These are phyloP conservation scores for Rattus rattus DNA, from an alignment of 2,113 vertebrate species.

Conservation along the genomic window DNA sequence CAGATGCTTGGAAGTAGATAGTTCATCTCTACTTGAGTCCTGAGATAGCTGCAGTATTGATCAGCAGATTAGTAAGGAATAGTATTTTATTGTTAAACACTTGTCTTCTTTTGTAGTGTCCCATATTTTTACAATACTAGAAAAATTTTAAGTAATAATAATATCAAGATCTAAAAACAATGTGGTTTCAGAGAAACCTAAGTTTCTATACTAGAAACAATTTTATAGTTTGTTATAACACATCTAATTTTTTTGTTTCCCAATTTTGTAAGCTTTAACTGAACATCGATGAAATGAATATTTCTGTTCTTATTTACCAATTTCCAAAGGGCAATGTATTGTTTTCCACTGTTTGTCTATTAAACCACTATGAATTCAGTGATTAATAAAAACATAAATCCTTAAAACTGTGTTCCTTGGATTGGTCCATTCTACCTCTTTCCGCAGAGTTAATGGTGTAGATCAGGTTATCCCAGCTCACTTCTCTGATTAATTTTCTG, in stretches of 20 bases:
- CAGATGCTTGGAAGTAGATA: not conserved
- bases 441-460: not conserved
- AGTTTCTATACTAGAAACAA: conserved; percentile 62
- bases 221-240: conserved; percentile 58
- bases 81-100: not conserved
- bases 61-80: not conserved
- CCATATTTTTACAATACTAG: conserved; percentile 13
- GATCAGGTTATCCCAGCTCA: not conserved
- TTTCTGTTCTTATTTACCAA: not conserved
- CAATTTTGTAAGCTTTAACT: not conserved
- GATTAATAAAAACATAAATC: not conserved
- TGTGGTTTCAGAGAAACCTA: not conserved
- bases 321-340: not conserved
- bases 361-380: not conserved
- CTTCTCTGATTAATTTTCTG: not conserved
- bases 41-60: not conserved
- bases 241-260: conserved; percentile 35
- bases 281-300: not conserved
- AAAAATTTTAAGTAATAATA: not conserved
- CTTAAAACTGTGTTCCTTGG: not conserved
- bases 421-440: not conserved
- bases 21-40: not conserved
- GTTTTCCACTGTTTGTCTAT: not conserved
- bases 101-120: not conserved
- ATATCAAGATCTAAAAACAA: conserved; percentile 9